Evolutionary conservation across 2,113 vertebrate species (phyloP), one percentile per base, ranked within the genome.

Genomic region (Dromas ardeola): DNA sequence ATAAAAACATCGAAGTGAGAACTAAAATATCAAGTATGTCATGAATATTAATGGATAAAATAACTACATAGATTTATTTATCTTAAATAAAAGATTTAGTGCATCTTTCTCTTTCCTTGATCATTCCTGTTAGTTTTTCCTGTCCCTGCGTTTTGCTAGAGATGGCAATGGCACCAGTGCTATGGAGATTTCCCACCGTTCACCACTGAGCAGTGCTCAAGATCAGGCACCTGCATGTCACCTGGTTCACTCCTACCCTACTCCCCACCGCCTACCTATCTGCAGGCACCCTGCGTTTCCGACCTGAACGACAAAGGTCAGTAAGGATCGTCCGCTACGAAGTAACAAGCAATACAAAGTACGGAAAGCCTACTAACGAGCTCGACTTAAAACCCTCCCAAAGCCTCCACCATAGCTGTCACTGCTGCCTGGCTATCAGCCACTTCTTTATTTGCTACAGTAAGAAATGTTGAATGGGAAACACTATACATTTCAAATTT

Each of bases 71-170:
- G 85, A 97, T 91, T 96, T 86, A 95, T 65, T 94, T 89, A 20
- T 95, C 79, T 95, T 89, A 95, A 96, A 96, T 96, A 97, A 97
- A 97, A 95, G 71, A 90, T 45, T 96, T 97, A 98, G 94, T 97
- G 97, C 97, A 98, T 96, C 88, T 97, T 95, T 96, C 92, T 91
- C 93, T 96, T 92, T 97, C 88, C 97, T 96, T 97, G 97, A 97
- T 96, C 74, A 47, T 91, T 91, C 65, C 71, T 88, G 77, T 90
- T 91, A 90, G 86, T 80, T 95, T 95, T 76, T 94, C 90, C 96
- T 95, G 63, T 70, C 91, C 87, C 95, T 96, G 95, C 50, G 26
- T 95, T 96, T 98, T 45, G 52, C 80, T 82, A 49, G 67, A 79
- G 80, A 81, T 86, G 52, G 67, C 93, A 96, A 76, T 55, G 89